Conservation (phyloP, 92 coral and sea anemone species). For the Galaxea fascicularis region DNA sequence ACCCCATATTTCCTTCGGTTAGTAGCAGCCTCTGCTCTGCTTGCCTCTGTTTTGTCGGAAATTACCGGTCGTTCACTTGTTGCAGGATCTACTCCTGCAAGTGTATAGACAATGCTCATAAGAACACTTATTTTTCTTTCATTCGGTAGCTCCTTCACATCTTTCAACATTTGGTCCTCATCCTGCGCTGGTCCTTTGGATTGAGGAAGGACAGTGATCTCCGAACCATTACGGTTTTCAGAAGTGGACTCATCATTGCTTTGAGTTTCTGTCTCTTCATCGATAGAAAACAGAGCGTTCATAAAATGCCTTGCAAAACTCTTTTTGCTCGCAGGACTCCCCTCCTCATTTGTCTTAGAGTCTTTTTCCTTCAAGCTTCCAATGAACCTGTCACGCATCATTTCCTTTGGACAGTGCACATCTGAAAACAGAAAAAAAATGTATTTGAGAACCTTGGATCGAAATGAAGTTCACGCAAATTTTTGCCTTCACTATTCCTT, state of each 20-base stretch:
- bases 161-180: background rate
- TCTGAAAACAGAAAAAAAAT: background rate
- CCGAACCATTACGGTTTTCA: no score
- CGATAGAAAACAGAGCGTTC: no score
- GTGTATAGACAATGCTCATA: background rate
- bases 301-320: background rate
- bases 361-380: background rate
- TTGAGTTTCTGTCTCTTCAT: no score
- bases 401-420: background rate
- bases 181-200: background rate
- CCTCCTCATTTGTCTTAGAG: background rate
- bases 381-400: slow-evolving; percentile 2
- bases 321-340: no score
- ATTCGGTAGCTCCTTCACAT: background rate
- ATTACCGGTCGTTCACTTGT: background rate
- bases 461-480: no score
- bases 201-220: no score
- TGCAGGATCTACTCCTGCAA: background rate
- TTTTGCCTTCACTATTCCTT: no score
- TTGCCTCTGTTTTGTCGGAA: background rate
- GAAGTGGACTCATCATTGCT: no score
- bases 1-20: background rate
- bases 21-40: no score
- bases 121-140: background rate
- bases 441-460: no score